Base-by-base conservation (phyloP, 2,888 invertebrate species). In the Nycteola revayana region DNA sequence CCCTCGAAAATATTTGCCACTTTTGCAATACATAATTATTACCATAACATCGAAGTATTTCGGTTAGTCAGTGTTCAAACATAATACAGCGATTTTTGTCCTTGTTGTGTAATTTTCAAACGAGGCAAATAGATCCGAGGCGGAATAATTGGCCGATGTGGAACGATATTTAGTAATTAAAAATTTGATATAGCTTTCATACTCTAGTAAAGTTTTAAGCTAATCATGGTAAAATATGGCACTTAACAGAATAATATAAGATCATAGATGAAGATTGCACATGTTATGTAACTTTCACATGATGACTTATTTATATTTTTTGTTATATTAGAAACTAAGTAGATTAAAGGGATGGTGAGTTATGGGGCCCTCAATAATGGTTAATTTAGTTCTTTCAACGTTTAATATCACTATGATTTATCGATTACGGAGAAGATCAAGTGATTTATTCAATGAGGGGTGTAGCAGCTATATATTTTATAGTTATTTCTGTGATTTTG, bases 221-320 rank as follows among this genome's bases (percentile, higher is more conserved):
- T 66, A 66, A 73, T 65, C 66, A 67, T 56, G 37, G 40, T 67
- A 71, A 58, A 67, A 61, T 64, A 65, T 59, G 71, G 75, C 83
- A 83, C 83, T 56, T 67, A 47, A 52, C 47, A 65, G 59, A 55
- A 56, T 62, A 59, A 60, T 49, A 45, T 73, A 75, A 73, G 67
- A 73, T 68, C 66, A 72, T 76, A 75, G 69, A 71, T 68, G 63
- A 68, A 77, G 65, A 76, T 73, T 73, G 87, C 87, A 87, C 87
- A 75, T 87, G 87, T 87, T 87, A 87, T 70, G 74, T 82, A 84
- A 74, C 68, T 66, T 72, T 77, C 87, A 87, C 87, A 73, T 70
- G 49, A 56, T 72, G 66, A 83, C 72, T 81, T 75, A 82, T 81
- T 83, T 87, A 83, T 86, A 79, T 82, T 77, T 85, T 87, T 77